Evolutionary conservation across 1,140 invertebrate species (phyloP).

Genomic region (Saxidomus purpurata): DNA sequence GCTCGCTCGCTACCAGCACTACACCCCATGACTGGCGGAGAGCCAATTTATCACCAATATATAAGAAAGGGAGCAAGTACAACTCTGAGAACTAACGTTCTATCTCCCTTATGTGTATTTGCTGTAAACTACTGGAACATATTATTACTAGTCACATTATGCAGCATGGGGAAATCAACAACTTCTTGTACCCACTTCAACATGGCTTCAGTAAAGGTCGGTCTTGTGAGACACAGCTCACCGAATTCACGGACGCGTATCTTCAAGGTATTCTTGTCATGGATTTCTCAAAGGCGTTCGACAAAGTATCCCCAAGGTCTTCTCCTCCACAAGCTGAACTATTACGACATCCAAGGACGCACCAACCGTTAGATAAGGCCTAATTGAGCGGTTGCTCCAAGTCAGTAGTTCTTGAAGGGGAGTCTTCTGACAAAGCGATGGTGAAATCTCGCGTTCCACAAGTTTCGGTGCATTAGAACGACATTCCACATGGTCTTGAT

Average conservation of each 20-base stretch:
- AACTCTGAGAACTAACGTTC: conserved; percentile 34
- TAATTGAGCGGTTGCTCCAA: conserved; percentile 37
- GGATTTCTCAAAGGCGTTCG: conserved; percentile 74
- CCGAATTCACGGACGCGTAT: conserved; percentile 53
- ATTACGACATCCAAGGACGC: conserved; percentile 61
- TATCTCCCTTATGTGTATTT: too few relatives aligned
- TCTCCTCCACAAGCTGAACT: conserved; percentile 62
- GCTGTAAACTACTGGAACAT: too few relatives aligned
- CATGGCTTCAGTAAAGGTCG: conserved; percentile 41
- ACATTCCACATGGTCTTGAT: conserved; percentile 40
- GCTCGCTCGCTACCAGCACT: neutral
- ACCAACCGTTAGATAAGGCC: conserved; percentile 64
- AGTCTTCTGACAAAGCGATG: conserved; percentile 30
- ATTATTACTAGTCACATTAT: neutral
- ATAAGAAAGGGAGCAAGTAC: too few relatives aligned
- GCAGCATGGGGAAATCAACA: conserved; percentile 11
- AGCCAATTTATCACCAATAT: conserved; percentile 28
- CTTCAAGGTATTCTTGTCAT: conserved; percentile 48
- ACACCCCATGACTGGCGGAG: conserved; percentile 10
- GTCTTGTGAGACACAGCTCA: conserved; percentile 56
- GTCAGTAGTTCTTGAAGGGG: conserved; percentile 66
- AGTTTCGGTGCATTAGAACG: conserved; percentile 66
- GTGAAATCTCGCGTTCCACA: conserved; percentile 69
- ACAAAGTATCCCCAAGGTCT: conserved; percentile 66
- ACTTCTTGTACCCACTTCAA: conserved; percentile 23